These are phyloP conservation scores for Caenorhabditis becei DNA, from an alignment of 2,888 invertebrate genomes.

Conservation along the genomic window DNA sequence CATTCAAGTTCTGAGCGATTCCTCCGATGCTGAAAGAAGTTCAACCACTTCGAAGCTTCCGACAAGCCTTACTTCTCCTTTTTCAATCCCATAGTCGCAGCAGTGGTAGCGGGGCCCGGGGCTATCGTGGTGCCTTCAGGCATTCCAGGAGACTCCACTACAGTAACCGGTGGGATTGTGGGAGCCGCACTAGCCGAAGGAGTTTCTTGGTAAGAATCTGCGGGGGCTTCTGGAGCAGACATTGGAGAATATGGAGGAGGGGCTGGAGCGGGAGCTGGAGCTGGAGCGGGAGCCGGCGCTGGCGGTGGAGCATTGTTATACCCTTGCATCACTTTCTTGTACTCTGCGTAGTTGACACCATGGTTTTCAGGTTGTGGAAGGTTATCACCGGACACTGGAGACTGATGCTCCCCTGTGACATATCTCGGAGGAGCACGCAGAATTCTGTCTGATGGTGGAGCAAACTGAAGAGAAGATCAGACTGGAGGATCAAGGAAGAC, in stretches of 20 bases:
- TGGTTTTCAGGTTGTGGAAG: background rate
- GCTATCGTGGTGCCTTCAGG: conserved; percentile 5
- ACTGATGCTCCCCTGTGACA: conserved; percentile 29
- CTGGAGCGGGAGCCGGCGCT: background rate
- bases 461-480: conserved; percentile 20
- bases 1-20: conserved; percentile 44
- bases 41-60: background rate
- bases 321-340: conserved; percentile 49
- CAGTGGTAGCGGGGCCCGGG: conserved; percentile 32
- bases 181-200: conserved; percentile 15
- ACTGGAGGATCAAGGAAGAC: background rate
- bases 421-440: conserved; percentile 45
- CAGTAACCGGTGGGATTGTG: conserved; percentile 38
- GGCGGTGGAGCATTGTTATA: conserved; percentile 1
- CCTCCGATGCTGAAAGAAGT: conserved; percentile 31
- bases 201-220: background rate
- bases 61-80: conserved; percentile 38
- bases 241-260: conserved; percentile 1
- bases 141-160: conserved; percentile 33
- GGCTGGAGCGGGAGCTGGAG: conserved; percentile 1
- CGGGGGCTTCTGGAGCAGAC: background rate
- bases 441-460: conserved; percentile 45
- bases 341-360: conserved; percentile 43
- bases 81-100: conserved; percentile 49
- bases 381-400: background rate